Evolutionary conservation across 2,888 invertebrate genomes (phyloP).

Genomic region (Ellobium chinense): DNA sequence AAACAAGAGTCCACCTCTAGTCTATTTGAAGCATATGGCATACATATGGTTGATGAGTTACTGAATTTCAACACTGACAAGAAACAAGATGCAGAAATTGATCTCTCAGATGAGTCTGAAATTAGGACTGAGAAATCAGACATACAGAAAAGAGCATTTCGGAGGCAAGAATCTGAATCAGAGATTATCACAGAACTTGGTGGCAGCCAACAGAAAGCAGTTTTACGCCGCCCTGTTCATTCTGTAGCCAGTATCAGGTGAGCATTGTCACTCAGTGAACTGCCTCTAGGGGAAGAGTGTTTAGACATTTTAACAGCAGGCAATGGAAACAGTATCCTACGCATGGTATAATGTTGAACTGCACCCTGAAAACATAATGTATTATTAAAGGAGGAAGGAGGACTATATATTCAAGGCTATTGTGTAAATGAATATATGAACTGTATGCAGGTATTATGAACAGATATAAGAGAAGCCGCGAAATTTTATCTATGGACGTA

Average conservation of each 20-base stretch:
- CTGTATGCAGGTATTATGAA: too few species aligned
- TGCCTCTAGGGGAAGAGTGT: too few species aligned
- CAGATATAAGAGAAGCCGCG: too few species aligned
- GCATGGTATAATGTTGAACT: too few species aligned
- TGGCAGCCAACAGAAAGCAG: conserved; percentile 54
- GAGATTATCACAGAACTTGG: conserved; percentile 50
- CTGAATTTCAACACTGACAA: conserved; percentile 55
- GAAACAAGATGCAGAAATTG: conserved; percentile 51
- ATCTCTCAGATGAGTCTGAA: conserved; percentile 62
- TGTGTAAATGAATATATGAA: too few species aligned
- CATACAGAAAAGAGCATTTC: conserved; percentile 58
- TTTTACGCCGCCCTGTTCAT: not conserved
- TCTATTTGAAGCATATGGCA: conserved; percentile 67
- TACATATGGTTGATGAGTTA: conserved; percentile 74
- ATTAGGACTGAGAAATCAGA: conserved; percentile 60
- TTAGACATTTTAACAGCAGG: too few species aligned
- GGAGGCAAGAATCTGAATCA: conserved; percentile 51
- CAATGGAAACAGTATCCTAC: too few species aligned
- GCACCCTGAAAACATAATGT: too few species aligned
- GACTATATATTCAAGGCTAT: too few species aligned
- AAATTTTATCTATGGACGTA: too few species aligned
- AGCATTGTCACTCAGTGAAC: too few species aligned
- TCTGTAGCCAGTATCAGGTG: conserved; percentile 29
- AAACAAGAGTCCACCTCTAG: conserved; percentile 27
- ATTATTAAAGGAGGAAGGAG: too few species aligned